Percentiles rank a stretch among this genome's conserved stretches.
phyloP scores from a whole-genome alignment of 1,140 invertebrate genomes.

The Drosophila tsacasi region DNA sequence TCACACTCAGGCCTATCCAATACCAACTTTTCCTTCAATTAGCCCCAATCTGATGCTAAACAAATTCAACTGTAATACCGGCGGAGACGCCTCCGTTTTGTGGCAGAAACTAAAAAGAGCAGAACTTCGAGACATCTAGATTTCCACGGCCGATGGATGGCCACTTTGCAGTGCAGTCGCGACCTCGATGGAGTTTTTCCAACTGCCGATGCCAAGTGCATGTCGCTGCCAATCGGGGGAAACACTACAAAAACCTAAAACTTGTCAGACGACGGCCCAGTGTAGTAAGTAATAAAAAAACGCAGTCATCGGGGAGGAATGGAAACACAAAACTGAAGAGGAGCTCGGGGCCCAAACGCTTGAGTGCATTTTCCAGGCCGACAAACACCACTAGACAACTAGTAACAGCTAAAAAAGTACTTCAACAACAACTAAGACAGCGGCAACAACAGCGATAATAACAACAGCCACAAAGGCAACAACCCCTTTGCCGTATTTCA shows the following conservation, averaged over 20 bases:
- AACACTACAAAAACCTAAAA: slow-evolving; percentile 66
- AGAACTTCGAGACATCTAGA: slow-evolving; percentile 49
- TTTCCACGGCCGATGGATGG: slow-evolving; percentile 45
- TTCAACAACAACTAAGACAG: slow-evolving; percentile 36
- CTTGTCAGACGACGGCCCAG: slow-evolving; percentile 75
- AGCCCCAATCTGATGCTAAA: slow-evolving; percentile 35
- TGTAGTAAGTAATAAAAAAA: slow-evolving; percentile 40
- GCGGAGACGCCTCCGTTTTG: slow-evolving; percentile 45
- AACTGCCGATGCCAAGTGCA: slow-evolving; percentile 53
- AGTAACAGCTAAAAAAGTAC: slow-evolving; percentile 39
- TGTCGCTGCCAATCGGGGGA: slow-evolving; percentile 58
- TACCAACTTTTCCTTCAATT: slow-evolving; percentile 30
- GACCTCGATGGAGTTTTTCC: slow-evolving; percentile 52
- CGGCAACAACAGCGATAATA: slow-evolving; percentile 29
- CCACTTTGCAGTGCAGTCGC: slow-evolving; percentile 43
- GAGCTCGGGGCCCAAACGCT: slow-evolving; percentile 58
- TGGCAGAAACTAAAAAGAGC: slow-evolving; percentile 21
- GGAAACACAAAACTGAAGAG: slow-evolving; percentile 5
- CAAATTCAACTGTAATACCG: slow-evolving; percentile 10
- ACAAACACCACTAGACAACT: slow-evolving; percentile 52
- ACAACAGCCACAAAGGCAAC: slow-evolving; percentile 38
- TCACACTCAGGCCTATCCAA: not conserved
- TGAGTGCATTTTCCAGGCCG: slow-evolving; percentile 79
- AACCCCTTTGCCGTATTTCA: slow-evolving; percentile 32
- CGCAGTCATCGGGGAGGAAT: slow-evolving; percentile 28